A percentile compares a stretch with the other conserved stretches of the same genome.
These are phyloP conservation scores for Cataglyphis altisquamis DNA, from an alignment of 2,888 invertebrate genomes.

Conservation along the genomic window DNA sequence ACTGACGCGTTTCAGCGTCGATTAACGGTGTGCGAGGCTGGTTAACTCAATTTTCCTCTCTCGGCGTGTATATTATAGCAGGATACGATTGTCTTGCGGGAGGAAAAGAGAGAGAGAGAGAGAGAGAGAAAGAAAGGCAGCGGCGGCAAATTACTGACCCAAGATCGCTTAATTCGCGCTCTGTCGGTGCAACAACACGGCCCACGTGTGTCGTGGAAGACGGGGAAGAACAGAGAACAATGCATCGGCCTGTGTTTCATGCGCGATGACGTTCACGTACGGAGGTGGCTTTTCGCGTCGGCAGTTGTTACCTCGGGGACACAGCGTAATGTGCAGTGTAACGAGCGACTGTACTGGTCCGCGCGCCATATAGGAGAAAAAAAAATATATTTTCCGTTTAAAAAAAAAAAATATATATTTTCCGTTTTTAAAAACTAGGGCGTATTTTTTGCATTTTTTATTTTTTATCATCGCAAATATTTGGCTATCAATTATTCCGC, in stretches of 20 bases:
- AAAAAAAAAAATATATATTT: not conserved
- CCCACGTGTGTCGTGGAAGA: conserved; percentile 46
- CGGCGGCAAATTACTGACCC: conserved; percentile 38
- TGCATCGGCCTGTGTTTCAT: conserved; percentile 43
- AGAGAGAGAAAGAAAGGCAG: conserved; percentile 1
- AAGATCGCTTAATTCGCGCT: conserved; percentile 51
- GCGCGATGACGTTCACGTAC: conserved; percentile 18
- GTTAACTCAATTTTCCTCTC: conserved; percentile 54
- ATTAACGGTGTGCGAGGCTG: conserved; percentile 45
- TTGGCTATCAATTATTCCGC: conserved; percentile 25
- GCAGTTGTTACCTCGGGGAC: not conserved
- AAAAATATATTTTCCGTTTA: not conserved
- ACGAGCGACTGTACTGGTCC: not conserved
- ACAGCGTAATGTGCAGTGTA: not conserved
- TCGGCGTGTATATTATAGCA: conserved; percentile 31
- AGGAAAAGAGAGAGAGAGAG: conserved; percentile 1
- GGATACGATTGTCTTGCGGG: conserved; percentile 20
- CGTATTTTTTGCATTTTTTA: not conserved
- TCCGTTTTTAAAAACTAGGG: not conserved
- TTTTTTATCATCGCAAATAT: conserved; percentile 29
- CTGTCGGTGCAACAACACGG: conserved; percentile 30
- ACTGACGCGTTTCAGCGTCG: conserved; percentile 50
- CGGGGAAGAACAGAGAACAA: conserved; percentile 22
- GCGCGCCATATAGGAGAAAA: not conserved
- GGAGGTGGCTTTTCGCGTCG: conserved; percentile 7